Evolutionary conservation across 2,113 vertebrate species (phyloP), one percentile per base, ranked within the genome.

Genomic region (Channa maculata): DNA sequence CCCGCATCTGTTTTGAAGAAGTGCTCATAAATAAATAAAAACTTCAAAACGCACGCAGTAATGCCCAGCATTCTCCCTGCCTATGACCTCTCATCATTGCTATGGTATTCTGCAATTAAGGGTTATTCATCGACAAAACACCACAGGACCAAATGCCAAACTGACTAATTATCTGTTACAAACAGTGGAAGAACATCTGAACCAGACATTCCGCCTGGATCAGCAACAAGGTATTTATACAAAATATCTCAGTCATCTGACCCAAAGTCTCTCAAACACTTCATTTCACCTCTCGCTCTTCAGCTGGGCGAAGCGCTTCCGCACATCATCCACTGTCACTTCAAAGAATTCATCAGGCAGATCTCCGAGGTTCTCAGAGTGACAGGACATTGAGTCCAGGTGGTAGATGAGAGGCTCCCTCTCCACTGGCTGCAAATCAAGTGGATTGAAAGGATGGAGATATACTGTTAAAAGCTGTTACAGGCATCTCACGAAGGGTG

Each of bases 261-360:
- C 68, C 59, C 33, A 1, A 4, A 65, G 58, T 41, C 77, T 43
- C 58, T 60, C 57, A 15, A 33, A 8, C 5, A 9, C n/a, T 39
- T 45, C n/a, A 24, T 53, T 91, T 89, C 89, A 96, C 98, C 98
- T 96, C 88, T 97, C 97, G 9, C 96, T 99, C 92, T 94, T 97
- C 69, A 99, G 92, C 89, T 99, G 96, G 5, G 97, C 94, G 71
- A 99, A 94, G 65, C 98, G 96, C 69, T 96, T 96, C 72, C 96
- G 91, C 53, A 99, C 93, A 1, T 99, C 98, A 5, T 99, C 98
- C 78, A 99, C 83, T 0, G 98, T 99, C 82, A 99, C 94, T 69
- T 99, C 96, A 60, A 99, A 99, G 88, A 99, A 99, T 54, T 97
- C 96, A 2, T 99, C 97, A 0, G 98, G 96, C 66, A 96, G 92